Base-by-base conservation (phyloP, 2,113 vertebrate genomes). In the Petrocephalus zakoni region DNA sequence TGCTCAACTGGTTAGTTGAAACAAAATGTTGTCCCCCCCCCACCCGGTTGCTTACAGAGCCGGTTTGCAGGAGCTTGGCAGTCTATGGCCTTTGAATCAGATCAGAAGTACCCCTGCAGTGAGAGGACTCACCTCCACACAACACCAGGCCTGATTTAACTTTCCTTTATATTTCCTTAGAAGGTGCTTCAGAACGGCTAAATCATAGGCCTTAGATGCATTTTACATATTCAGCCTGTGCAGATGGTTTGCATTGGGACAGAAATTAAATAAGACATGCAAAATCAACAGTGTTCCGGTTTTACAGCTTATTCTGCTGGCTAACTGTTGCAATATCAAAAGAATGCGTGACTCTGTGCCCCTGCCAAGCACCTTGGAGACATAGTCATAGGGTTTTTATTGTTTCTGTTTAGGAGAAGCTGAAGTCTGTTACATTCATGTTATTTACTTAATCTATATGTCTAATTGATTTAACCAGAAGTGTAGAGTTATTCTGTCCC, bases 81-180 rank as follows among this genome's bases (percentile, higher is more conserved):
- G 49, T 81, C 56, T 86, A 68, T 49, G 58, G 87, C 88, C 58
- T 88, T 85, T 88, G 86, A 89, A 90, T n/a, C 82, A 88, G 49
- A 89, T 88, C 88, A 90, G 87, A 86, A 83, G 89, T 21, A 42
- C 49, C 61, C 61, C 42, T 68, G 46, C 29, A 88, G 47, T 86
- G 53, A 72, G 22, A 51, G 87, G 87, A 88, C 83, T 56, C 84
- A 58, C 29, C 52, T 83, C 56, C 21, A 82, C 8, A 7, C 75
- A 82, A 61, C 55, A 68, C 51, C 75, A 72, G 25, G 75, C 75
- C 53, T 85, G 82, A 53, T 88, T 88, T 85, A 64, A 42, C 56
- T 87, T 83, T 25, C 34, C 53, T 87, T 89, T 86, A 85, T 87
- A 82, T 82, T n/a, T 61, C 42, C 52, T 37, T 51, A 49, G 86